Evolutionary conservation across 2,888 invertebrate species (phyloP), one percentile per base, ranked within the genome.

Genomic region (Opisthograptis luteolata): DNA sequence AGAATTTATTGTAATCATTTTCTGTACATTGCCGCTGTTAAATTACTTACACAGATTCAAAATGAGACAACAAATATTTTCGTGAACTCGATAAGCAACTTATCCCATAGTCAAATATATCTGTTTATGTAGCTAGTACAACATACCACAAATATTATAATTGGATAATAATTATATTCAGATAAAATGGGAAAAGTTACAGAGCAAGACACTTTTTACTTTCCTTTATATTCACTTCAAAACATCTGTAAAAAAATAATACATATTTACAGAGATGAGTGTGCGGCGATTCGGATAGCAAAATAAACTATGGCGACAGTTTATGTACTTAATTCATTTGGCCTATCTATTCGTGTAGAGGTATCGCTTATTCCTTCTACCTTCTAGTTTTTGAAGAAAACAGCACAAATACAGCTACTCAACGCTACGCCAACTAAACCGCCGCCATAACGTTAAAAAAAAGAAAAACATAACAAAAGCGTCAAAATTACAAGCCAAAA

Each of bases 191-290:
- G 54, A 56, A 47, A 58, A 65, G 47, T 62, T 28, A 28, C 24
- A 31, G 28, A 39, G 8, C 40, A 25, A 15, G 13, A 47, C 47
- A 44, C 24, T 56, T 55, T 61, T 56, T 55, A 59, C 45, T 58
- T 45, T 56, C 51, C 43, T 30, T 19, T 25, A 8, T 22, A 28
- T 25, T 76, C 84, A 84, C 84, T 81, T 69, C 81, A 64, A 65
- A 64, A 62, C 64, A 68, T 68, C 83, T 85, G 83, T 86, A 85
- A 83, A 80, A n/a, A 57, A 81, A 57, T 48, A 51, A 62, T 43
- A 49, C 42, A 52, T 62, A 74, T 75, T 81, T 86, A 85, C 85
- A 84, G 84, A 80, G 79, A 74, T 61, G 84, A 85, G 85, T 84
- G 83, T 36, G 31, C 43, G 42, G 24, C 35, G 8, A 47, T n/a